These are phyloP conservation scores for Cryptoblepharus egeriae DNA, from an alignment of 2,797 vertebrate genomes.

Conservation along the genomic window DNA sequence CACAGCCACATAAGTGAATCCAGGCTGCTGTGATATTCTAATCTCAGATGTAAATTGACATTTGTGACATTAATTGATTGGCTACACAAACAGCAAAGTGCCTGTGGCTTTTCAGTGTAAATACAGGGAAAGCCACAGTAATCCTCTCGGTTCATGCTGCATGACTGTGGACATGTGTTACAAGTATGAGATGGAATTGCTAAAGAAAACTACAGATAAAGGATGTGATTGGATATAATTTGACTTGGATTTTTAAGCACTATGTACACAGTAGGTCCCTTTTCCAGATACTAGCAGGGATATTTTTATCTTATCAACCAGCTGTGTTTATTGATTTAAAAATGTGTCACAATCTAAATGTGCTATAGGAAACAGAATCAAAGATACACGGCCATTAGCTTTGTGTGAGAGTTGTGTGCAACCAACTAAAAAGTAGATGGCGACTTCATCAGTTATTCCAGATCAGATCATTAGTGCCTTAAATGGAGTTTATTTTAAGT, in stretches of 20 bases:
- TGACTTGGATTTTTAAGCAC: not conserved
- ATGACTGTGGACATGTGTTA: slow-evolving; percentile 28
- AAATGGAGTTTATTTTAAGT: not conserved
- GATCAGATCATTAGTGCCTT: not conserved
- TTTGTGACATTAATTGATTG: slow-evolving; percentile 49
- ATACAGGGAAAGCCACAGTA: slow-evolving; percentile 18
- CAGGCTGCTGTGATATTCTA: slow-evolving; percentile 27
- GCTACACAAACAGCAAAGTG: slow-evolving; percentile 30
- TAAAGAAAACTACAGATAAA: slow-evolving; percentile 23
- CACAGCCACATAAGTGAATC: slow-evolving; percentile 34
- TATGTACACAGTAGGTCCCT: not conserved
- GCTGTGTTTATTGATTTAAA: not conserved
- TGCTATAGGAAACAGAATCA: not conserved
- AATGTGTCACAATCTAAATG: not conserved
- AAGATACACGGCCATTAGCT: not conserved
- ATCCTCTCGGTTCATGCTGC: not conserved
- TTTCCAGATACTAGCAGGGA: not conserved
- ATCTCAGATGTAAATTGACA: slow-evolving; percentile 42
- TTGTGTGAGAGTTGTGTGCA: not conserved
- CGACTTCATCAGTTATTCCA: not conserved
- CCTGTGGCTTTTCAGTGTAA: slow-evolving; percentile 42
- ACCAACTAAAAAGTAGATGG: too few species aligned
- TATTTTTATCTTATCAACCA: not conserved
- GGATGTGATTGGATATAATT: slow-evolving; percentile 23
- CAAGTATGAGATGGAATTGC: not conserved